phyloP scores from a whole-genome alignment of 2,888 invertebrate species.

The Meiosimyza platycephala region DNA sequence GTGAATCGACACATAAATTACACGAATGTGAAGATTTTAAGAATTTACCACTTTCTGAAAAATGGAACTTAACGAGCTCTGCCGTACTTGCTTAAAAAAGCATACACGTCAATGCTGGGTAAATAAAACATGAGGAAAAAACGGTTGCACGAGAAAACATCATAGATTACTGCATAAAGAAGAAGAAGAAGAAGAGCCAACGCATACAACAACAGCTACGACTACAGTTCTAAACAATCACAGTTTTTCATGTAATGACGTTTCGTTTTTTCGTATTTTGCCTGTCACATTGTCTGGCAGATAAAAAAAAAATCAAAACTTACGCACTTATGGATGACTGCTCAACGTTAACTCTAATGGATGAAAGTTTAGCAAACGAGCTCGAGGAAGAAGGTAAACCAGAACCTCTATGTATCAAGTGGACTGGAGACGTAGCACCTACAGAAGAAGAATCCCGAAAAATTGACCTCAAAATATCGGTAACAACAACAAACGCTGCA shows the following conservation, averaged over 20 bases:
- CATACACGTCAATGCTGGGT: conserved; percentile 17
- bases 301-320: not conserved
- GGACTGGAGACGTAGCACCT: conserved; percentile 33
- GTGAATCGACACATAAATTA: no score
- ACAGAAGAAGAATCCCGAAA: conserved; percentile 6
- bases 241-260: not conserved
- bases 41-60: not conserved
- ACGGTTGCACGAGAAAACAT: conserved; percentile 17
- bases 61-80: not conserved
- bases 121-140: conserved; percentile 16
- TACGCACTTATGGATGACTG: conserved; percentile 26
- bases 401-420: conserved; percentile 26
- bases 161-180: conserved; percentile 22
- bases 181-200: not conserved
- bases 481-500: not conserved
- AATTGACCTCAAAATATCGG: conserved; percentile 31
- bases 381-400: conserved; percentile 5
- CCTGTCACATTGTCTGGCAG: conserved; percentile 24
- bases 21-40: no score
- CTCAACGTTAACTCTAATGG: conserved; percentile 34
- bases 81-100: conserved; percentile 17
- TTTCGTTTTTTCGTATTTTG: conserved; percentile 26
- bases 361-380: conserved; percentile 27
- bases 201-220: not conserved
- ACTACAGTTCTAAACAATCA: conserved; percentile 8